Conservation (phyloP, 2,888 invertebrate genomes). For the Gryllus longicercus region DNA sequence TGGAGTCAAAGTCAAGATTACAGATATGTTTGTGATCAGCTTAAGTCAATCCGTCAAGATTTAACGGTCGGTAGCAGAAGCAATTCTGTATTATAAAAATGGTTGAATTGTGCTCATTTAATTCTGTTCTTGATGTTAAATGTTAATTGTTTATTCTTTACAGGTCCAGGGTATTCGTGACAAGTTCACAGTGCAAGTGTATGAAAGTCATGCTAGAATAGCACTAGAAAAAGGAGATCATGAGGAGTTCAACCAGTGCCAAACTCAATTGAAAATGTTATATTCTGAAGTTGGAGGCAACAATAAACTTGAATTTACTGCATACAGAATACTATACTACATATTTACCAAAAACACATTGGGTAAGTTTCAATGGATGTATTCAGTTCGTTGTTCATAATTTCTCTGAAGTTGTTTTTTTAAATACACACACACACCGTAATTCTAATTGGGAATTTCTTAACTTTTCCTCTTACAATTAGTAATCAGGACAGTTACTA, state of each 20-base stretch:
- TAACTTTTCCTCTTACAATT: no score
- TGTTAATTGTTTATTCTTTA: conserved; percentile 31
- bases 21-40: conserved; percentile 94
- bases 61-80: conserved; percentile 70
- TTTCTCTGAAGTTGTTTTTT: not conserved
- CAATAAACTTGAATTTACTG: conserved; percentile 88
- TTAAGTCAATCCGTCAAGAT: conserved; percentile 98
- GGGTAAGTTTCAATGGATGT: conserved; percentile 59
- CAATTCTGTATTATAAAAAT: not conserved
- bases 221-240: conserved; percentile 97
- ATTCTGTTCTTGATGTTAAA: conserved; percentile 25
- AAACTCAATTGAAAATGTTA: conserved; percentile 94
- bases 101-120: conserved; percentile 37
- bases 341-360: conserved; percentile 96
- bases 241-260: conserved; percentile 99
- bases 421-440: not conserved
- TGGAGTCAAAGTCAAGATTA: conserved; percentile 93
- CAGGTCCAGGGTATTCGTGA: conserved; percentile 94
- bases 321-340: conserved; percentile 94
- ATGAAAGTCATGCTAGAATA: conserved; percentile 97
- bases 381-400: not conserved
- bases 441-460: no score
- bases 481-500: no score
- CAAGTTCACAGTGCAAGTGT: conserved; percentile 93
- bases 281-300: conserved; percentile 73